These are phyloP conservation scores for Drosophila mayri DNA, from an alignment of 1,140 invertebrate genomes.

Conservation along the genomic window DNA sequence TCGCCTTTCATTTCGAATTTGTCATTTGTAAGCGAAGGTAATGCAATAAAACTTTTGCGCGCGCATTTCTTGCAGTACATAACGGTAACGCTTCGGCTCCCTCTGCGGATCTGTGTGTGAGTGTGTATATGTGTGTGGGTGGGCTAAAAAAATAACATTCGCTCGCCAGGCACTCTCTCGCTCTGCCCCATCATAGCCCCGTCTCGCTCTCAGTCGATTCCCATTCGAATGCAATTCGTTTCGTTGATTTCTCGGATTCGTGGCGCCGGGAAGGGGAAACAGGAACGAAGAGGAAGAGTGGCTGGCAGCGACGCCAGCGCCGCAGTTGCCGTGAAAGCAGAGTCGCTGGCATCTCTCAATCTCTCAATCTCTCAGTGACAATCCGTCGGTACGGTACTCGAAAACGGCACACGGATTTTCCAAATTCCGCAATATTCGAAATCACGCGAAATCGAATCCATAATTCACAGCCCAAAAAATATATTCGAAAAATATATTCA, in stretches of 20 bases:
- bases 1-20: slow-evolving; percentile 85
- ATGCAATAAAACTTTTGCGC: slow-evolving; percentile 84
- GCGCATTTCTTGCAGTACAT: slow-evolving; percentile 69
- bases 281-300: slow-evolving; percentile 8
- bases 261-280: slow-evolving; percentile 17
- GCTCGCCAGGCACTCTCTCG: slow-evolving; percentile 6
- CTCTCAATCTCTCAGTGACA: slow-evolving; percentile 71
- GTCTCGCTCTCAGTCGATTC: slow-evolving; percentile 61
- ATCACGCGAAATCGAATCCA: slow-evolving; percentile 17
- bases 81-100: slow-evolving; percentile 43
- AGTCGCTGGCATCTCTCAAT: slow-evolving; percentile 45
- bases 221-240: slow-evolving; percentile 82
- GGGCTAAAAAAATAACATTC: slow-evolving; percentile 73
- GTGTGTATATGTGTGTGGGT: slow-evolving; percentile 54
- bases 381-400: slow-evolving; percentile 71
- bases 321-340: slow-evolving; percentile 39
- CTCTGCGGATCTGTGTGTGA: neutral
- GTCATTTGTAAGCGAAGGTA: slow-evolving; percentile 85
- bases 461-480: slow-evolving; percentile 14
- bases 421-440: slow-evolving; percentile 36
- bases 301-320: slow-evolving; percentile 33
- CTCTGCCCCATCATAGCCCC: slow-evolving; percentile 22
- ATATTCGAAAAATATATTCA: slow-evolving; percentile 24
- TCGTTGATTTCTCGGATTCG: slow-evolving; percentile 77
- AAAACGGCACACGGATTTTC: slow-evolving; percentile 37